A percentile compares a stretch with the other conserved stretches of the same genome.
Conservation (phyloP, 1,140 invertebrate species). For the Reticulitermes speratus region DNA sequence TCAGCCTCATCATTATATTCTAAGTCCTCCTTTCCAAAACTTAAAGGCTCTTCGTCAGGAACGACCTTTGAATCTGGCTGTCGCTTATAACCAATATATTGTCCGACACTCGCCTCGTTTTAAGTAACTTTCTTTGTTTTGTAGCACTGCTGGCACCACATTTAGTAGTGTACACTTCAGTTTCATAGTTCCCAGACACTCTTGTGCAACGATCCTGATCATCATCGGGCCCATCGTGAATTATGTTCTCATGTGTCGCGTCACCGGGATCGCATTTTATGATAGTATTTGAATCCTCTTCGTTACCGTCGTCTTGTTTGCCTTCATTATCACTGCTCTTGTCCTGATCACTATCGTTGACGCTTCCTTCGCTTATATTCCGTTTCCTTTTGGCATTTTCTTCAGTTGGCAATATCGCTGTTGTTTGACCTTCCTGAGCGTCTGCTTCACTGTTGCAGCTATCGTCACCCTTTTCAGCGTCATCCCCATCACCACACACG, state of each 20-base stretch:
- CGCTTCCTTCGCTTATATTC: background rate
- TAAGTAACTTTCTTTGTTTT: constrained; percentile 37
- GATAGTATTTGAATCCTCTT: background rate
- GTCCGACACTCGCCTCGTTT: constrained; percentile 41
- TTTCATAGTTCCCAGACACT: background rate
- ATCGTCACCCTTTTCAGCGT: constrained; percentile 18
- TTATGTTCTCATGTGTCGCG: background rate
- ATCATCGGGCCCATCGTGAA: background rate
- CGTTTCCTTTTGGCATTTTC: background rate
- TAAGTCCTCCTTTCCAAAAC: background rate
- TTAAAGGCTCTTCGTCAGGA: background rate
- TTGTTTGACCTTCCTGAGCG: background rate
- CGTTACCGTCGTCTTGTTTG: background rate
- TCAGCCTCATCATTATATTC: background rate
- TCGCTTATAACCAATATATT: constrained; percentile 40
- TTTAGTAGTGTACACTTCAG: background rate
- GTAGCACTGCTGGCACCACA: no score
- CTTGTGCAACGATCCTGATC: background rate
- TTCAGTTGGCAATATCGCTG: background rate
- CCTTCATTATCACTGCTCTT: background rate
- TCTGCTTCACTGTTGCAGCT: background rate
- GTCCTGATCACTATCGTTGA: background rate
- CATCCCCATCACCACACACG: constrained; percentile 22
- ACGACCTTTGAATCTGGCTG: constrained; percentile 18
- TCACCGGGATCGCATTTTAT: background rate